Evolutionary conservation across 2,888 invertebrate genomes (phyloP).

Genomic region (Neria commutata): DNA sequence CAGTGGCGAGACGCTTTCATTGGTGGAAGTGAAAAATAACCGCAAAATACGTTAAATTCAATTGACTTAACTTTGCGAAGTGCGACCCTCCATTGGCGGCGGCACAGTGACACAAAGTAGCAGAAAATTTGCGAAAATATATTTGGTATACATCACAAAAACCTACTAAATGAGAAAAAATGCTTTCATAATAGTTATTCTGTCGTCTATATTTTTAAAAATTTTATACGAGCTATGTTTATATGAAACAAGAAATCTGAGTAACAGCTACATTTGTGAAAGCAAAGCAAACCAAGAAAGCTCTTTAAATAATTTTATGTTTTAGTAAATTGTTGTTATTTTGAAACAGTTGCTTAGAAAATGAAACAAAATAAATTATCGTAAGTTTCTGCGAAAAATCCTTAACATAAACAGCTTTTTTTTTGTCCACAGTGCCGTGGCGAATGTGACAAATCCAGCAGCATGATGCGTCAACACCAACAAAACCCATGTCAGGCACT

Average conservation of each 20-base stretch:
- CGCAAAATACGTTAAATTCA: conserved; percentile 49
- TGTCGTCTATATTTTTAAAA: background rate
- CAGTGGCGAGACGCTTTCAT: conserved; percentile 23
- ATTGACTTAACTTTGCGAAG: conserved; percentile 49
- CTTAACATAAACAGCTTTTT: no score
- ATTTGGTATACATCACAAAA: background rate
- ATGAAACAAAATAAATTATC: no score
- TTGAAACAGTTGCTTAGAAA: no score
- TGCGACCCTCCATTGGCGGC: background rate
- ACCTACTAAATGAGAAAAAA: no score
- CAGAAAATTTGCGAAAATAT: background rate
- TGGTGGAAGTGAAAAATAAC: conserved; percentile 38
- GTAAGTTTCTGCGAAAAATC: no score
- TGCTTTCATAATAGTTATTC: background rate
- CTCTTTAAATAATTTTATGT: background rate
- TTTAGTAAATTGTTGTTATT: no score
- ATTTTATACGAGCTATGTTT: background rate
- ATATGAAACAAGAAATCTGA: no score
- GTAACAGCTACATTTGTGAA: no score
- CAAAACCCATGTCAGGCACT: conserved; percentile 13
- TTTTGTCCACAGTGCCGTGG: background rate
- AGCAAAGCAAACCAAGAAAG: background rate
- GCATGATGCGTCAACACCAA: background rate
- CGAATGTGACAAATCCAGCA: background rate
- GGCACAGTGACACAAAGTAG: conserved; percentile 27